Evolutionary conservation across 1,140 invertebrate genomes (phyloP).

Genomic region (Neodiprion pinetum): DNA sequence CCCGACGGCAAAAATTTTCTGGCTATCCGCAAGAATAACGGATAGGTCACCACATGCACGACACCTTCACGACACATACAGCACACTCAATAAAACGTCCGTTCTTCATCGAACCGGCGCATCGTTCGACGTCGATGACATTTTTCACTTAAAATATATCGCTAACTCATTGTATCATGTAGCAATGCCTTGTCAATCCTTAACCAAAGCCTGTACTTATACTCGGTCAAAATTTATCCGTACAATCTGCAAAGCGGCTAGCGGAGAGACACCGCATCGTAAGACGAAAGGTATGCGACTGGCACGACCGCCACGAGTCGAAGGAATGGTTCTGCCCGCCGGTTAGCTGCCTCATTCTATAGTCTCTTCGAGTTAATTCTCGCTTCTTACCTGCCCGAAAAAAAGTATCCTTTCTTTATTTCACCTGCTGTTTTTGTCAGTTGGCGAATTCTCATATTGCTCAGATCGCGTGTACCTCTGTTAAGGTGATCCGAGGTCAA

Average conservation of each 20-base stretch:
- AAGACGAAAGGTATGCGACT: conserved; percentile 52
- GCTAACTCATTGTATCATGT: neutral
- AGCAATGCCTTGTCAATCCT: neutral
- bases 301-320: conserved; percentile 42
- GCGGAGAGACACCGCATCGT: conserved; percentile 55
- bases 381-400: neutral
- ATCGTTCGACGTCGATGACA: neutral
- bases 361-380: conserved; percentile 3
- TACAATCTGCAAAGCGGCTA: conserved; percentile 48
- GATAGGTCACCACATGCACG: neutral
- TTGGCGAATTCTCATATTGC: no score
- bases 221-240: conserved; percentile 43
- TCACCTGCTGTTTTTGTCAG: no score
- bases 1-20: neutral
- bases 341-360: neutral
- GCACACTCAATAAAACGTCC: neutral
- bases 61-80: neutral
- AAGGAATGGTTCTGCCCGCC: conserved; percentile 39
- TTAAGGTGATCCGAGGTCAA: no score
- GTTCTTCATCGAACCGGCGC: neutral
- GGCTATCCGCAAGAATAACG: neutral
- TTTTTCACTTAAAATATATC: neutral
- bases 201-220: neutral
- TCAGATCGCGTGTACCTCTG: no score
- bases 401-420: neutral